Percentiles rank a stretch among this genome's conserved stretches.
Conservation (phyloP, 2,797 vertebrate species). For the Clarias fuscus region DNA sequence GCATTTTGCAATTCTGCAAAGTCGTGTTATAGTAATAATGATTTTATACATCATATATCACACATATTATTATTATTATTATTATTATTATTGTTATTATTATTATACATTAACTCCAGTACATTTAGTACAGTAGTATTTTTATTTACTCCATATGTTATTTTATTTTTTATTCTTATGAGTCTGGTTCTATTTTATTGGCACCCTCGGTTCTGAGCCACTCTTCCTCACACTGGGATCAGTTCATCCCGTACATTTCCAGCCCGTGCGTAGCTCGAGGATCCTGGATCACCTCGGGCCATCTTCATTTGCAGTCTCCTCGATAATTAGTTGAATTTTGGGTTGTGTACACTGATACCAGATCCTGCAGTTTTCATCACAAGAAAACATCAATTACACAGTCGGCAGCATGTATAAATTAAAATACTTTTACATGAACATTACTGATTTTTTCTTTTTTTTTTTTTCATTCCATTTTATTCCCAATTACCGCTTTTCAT, state of each 20-base stretch:
- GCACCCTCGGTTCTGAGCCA: conserved; percentile 29
- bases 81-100: background rate
- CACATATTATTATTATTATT: too few relatives aligned
- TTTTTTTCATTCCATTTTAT: background rate
- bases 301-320: conserved; percentile 14
- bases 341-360: conserved; percentile 9
- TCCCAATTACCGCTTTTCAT: background rate
- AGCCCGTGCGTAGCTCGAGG: conserved; percentile 2
- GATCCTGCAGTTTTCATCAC: conserved; percentile 3
- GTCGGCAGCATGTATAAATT: conserved; percentile 20
- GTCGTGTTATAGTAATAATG: background rate
- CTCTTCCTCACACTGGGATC: background rate
- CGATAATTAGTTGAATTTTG: conserved; percentile 26
- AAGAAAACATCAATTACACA: conserved; percentile 21
- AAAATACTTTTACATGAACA: conserved; percentile 16
- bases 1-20: background rate
- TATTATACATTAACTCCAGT: background rate
- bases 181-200: conserved; percentile 12
- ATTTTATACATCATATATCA: background rate
- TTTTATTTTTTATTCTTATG: background rate
- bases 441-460: background rate
- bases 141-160: background rate
- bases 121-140: too few relatives aligned
- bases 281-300: conserved; percentile 9
- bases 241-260: conserved; percentile 20